Conservation (phyloP, 1,140 invertebrate genomes). For the Centruroides sculpturatus region DNA sequence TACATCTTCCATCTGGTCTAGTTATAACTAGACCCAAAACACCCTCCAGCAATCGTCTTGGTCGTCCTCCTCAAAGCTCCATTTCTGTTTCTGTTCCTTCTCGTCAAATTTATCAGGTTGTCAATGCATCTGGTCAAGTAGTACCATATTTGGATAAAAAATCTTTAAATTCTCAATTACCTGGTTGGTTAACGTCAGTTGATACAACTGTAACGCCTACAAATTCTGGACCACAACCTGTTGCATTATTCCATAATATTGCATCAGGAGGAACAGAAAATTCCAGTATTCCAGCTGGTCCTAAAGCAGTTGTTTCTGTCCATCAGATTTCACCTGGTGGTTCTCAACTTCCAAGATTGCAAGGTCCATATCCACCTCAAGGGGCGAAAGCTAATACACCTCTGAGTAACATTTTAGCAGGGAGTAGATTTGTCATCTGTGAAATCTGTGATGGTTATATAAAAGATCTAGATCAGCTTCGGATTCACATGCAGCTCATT, state of each 20-base stretch:
- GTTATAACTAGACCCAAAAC: constrained; percentile 8
- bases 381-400: constrained; percentile 75
- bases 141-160: too few species aligned
- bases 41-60: background rate
- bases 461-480: constrained; percentile 78
- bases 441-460: constrained; percentile 92
- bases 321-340: constrained; percentile 85
- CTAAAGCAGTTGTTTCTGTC: constrained; percentile 88
- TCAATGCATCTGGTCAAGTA: too few species aligned
- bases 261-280: constrained; percentile 62
- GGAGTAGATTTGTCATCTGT: constrained; percentile 61
- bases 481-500: constrained; percentile 92
- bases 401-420: constrained; percentile 35
- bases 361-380: constrained; percentile 81
- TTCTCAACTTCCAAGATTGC: constrained; percentile 90
- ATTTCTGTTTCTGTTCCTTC: too few species aligned
- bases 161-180: too few species aligned
- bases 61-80: too few species aligned
- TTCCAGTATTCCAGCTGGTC: constrained; percentile 91
- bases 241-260: constrained; percentile 10
- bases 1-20: constrained; percentile 10
- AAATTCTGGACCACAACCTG: constrained; percentile 3
- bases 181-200: too few species aligned
- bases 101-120: too few species aligned
- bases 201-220: too few species aligned